phyloP scores from a whole-genome alignment of 2,888 invertebrate genomes.

The Plebejus anna region DNA sequence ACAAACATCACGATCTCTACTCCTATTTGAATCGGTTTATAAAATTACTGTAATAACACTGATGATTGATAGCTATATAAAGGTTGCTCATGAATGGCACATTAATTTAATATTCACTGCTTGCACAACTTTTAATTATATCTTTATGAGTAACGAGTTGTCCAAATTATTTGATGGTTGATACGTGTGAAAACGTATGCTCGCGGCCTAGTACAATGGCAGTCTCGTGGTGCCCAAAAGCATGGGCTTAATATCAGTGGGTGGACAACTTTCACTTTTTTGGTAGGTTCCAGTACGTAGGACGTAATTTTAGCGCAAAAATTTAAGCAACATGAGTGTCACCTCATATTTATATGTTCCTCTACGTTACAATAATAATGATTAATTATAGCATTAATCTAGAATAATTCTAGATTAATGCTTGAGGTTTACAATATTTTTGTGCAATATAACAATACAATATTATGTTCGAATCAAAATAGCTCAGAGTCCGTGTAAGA shows the following conservation, averaged over 20 bases:
- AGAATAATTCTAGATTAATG: background rate
- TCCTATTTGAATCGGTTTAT: constrained; percentile 17
- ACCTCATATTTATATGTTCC: background rate
- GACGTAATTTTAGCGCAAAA: constrained; percentile 32
- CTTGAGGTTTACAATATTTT: background rate
- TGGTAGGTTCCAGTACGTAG: constrained; percentile 40
- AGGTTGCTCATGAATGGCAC: background rate
- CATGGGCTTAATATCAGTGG: constrained; percentile 48
- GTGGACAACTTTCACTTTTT: constrained; percentile 72
- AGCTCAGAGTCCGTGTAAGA: too few relatives aligned
- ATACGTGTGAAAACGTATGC: background rate
- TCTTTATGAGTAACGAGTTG: background rate
- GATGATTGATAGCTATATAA: constrained; percentile 12
- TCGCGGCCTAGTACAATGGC: constrained; percentile 33
- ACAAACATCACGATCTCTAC: constrained; percentile 62
- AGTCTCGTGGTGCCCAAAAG: constrained; percentile 42
- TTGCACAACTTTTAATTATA: constrained; percentile 11
- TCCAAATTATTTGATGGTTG: constrained; percentile 1
- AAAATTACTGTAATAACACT: constrained; percentile 6
- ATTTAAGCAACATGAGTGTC: background rate
- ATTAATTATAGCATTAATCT: too few relatives aligned
- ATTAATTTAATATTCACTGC: constrained; percentile 11
- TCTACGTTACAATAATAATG: background rate
- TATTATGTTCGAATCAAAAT: background rate
- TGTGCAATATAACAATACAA: background rate